phyloP scores from a whole-genome alignment of 2,113 vertebrate genomes.

The Noturus placidus region DNA sequence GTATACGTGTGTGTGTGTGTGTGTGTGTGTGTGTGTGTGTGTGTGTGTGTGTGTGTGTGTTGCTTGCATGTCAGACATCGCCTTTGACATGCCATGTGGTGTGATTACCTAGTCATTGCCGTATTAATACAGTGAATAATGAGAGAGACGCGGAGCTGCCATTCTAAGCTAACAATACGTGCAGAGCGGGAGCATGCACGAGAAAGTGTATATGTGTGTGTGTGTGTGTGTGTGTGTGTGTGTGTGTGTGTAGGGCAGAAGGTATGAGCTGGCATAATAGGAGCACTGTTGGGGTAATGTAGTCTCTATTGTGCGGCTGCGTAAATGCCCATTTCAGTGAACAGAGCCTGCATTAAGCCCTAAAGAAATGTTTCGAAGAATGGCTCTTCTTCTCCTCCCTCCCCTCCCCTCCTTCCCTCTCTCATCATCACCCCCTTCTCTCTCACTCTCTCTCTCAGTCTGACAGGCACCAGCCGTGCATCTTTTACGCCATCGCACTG shows the following conservation, averaged over 20 bases:
- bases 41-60: slow-evolving; percentile 30
- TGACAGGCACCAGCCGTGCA: slow-evolving; percentile 85
- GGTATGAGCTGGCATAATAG: slow-evolving; percentile 98
- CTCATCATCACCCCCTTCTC: slow-evolving; percentile 49
- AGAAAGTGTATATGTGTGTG: slow-evolving; percentile 31
- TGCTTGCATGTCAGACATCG: slow-evolving; percentile 62
- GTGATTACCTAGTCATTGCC: slow-evolving; percentile 90
- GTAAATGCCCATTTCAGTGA: slow-evolving; percentile 97
- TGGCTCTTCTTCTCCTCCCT: slow-evolving; percentile 67
- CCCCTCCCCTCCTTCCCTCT: not conserved
- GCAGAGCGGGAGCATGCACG: slow-evolving; percentile 88
- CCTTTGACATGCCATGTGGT: slow-evolving; percentile 79
- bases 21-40: not conserved
- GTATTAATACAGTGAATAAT: slow-evolving; percentile 99
- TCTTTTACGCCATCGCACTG: slow-evolving; percentile 95
- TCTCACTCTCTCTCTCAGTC: slow-evolving; percentile 48
- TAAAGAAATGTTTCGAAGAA: slow-evolving; percentile 94
- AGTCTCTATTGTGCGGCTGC: slow-evolving; percentile 90
- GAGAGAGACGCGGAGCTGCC: slow-evolving; percentile 89
- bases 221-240: slow-evolving; percentile 16
- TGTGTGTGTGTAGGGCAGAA: slow-evolving; percentile 78
- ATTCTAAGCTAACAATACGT: slow-evolving; percentile 98
- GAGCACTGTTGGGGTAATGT: slow-evolving; percentile 95
- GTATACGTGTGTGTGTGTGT: slow-evolving; percentile 26
- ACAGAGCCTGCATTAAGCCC: slow-evolving; percentile 91